Percentiles rank a stretch among this genome's conserved stretches.
These are phyloP conservation scores for Pseudachorutes palmiensis DNA, from an alignment of 1,140 invertebrate species.

Conservation along the genomic window DNA sequence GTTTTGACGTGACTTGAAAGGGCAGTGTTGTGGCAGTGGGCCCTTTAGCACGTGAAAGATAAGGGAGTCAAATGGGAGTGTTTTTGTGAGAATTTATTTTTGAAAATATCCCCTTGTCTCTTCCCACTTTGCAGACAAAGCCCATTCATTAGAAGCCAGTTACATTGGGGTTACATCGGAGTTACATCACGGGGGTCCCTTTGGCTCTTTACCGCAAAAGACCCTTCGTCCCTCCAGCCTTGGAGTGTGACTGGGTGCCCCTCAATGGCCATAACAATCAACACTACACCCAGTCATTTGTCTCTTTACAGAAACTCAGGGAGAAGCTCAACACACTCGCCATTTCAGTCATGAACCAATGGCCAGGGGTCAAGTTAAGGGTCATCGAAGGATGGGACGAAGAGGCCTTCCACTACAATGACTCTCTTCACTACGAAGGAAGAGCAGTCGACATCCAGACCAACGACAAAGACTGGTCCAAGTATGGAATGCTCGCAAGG, in stretches of 20 bases:
- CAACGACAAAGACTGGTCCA: slow-evolving; percentile 79
- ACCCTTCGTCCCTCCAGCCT: no score
- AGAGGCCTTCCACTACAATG: slow-evolving; percentile 60
- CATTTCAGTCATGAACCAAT: slow-evolving; percentile 95
- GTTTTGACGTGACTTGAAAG: neutral
- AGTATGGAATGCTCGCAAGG: slow-evolving; percentile 89
- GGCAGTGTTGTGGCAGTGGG: neutral
- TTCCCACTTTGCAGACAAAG: neutral
- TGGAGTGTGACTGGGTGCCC: no score
- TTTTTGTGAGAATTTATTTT: neutral
- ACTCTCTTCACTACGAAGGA: slow-evolving; percentile 91
- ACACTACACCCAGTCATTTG: neutral
- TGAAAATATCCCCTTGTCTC: no score
- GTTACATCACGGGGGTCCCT: no score
- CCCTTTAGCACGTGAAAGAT: neutral
- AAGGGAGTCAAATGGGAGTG: neutral
- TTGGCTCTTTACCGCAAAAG: neutral
- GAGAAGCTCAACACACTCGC: slow-evolving; percentile 90
- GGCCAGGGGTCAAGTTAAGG: slow-evolving; percentile 83
- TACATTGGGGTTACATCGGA: no score
- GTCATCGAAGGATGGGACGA: slow-evolving; percentile 94
- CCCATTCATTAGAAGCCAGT: no score
- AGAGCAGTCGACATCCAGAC: slow-evolving; percentile 91
- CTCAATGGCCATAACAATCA: neutral
- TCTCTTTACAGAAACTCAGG: slow-evolving; percentile 1